These are phyloP conservation scores for Sycobia sp. DNA, from an alignment of 1,140 invertebrate species.

Conservation along the genomic window DNA sequence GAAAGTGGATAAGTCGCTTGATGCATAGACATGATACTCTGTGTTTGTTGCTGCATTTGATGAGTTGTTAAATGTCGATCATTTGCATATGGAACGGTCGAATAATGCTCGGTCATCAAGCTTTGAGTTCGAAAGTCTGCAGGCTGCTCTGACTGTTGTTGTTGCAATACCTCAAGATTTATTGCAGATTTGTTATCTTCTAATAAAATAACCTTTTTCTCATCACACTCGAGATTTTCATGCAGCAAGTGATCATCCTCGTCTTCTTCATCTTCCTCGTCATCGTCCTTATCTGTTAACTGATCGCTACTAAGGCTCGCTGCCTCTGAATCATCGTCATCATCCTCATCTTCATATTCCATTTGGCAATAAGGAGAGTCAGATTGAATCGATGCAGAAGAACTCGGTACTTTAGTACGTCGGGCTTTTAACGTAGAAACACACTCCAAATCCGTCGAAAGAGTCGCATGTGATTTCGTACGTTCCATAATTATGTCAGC, in stretches of 20 bases:
- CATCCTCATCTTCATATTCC: constrained; percentile 32
- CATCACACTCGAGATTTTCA: constrained; percentile 28
- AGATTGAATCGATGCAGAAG: constrained; percentile 48
- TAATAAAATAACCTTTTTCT: constrained; percentile 30
- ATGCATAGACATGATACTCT: constrained; percentile 29
- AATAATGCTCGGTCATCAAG: constrained; percentile 20
- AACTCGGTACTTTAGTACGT: constrained; percentile 44
- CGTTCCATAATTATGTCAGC: constrained; percentile 37
- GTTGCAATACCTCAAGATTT: constrained; percentile 7
- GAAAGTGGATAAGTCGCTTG: constrained; percentile 45
- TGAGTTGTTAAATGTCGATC: neutral
- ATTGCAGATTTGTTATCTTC: constrained; percentile 30
- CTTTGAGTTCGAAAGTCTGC: constrained; percentile 24
- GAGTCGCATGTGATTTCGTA: constrained; percentile 46
- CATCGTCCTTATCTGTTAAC: constrained; percentile 35
- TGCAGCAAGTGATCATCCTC: constrained; percentile 28
- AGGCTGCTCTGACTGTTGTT: constrained; percentile 19
- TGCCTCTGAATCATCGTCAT: constrained; percentile 35
- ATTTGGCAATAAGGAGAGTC: constrained; percentile 43
- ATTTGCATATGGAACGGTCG: neutral
- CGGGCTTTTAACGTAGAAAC: constrained; percentile 47
- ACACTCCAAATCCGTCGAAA: constrained; percentile 41
- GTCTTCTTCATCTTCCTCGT: constrained; percentile 33
- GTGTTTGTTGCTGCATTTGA: neutral
- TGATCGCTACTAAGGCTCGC: constrained; percentile 3